Evolutionary conservation across 2,888 invertebrate genomes (phyloP).

Genomic region (Dicranocentrus wangi): DNA sequence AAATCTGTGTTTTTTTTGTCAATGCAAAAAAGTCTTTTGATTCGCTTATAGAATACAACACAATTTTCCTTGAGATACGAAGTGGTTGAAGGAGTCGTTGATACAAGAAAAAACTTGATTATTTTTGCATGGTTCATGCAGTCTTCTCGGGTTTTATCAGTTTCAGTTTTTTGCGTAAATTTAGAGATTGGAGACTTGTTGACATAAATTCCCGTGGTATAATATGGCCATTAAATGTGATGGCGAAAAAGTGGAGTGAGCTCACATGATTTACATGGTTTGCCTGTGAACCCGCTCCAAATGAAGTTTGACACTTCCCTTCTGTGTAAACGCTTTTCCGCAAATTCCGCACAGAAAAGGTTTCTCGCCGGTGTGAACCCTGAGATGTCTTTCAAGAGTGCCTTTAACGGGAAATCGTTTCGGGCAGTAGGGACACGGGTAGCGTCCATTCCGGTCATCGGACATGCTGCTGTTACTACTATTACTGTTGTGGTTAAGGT

Average conservation of each 20-base stretch:
- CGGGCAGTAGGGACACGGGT: conserved; percentile 53
- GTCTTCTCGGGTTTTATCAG: background rate
- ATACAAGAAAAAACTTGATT: too few relatives aligned
- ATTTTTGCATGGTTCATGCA: conserved; percentile 31
- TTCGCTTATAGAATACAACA: conserved; percentile 9
- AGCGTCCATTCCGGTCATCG: conserved; percentile 49
- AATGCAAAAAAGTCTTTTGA: conserved; percentile 15
- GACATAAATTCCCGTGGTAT: background rate
- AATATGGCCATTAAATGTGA: background rate
- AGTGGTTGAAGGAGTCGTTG: background rate
- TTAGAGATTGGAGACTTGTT: background rate
- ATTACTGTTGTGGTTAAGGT: conserved; percentile 22
- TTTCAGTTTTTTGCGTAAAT: background rate
- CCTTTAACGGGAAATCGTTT: conserved; percentile 60
- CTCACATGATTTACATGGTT: conserved; percentile 35
- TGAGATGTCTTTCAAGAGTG: conserved; percentile 43
- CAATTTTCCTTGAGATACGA: conserved; percentile 1
- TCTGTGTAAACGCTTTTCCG: conserved; percentile 64
- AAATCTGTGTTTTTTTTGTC: too few relatives aligned
- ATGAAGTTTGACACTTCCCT: conserved; percentile 65
- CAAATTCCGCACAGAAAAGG: conserved; percentile 51
- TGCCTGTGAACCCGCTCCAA: conserved; percentile 62
- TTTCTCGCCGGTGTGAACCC: conserved; percentile 53
- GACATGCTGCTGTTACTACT: conserved; percentile 26
- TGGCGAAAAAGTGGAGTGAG: too few relatives aligned